A percentile compares a stretch with the other conserved stretches of the same genome.
Conservation (phyloP, 2,797 vertebrate species). For the Chromobotia macracanthus region DNA sequence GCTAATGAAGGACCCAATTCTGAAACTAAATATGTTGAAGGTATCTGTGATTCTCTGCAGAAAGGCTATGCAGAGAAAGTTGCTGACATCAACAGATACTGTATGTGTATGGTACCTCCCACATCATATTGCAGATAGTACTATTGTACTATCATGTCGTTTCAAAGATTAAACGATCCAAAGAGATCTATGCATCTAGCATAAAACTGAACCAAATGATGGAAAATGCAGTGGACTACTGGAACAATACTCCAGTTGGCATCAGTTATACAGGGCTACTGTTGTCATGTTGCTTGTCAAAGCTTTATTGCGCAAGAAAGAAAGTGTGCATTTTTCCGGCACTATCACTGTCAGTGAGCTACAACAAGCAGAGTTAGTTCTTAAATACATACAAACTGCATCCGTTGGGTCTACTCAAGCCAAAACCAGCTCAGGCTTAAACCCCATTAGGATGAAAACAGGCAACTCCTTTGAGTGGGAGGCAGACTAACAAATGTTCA, state of each 20-base stretch:
- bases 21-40: not conserved
- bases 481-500: slow-evolving; percentile 26
- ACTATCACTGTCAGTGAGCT: slow-evolving; percentile 8
- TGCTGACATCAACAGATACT: not conserved
- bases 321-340: not conserved
- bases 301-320: slow-evolving; percentile 24
- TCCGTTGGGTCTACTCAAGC: not conserved
- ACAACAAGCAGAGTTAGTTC: slow-evolving; percentile 16
- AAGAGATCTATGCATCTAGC: slow-evolving; percentile 12
- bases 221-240: slow-evolving; percentile 22
- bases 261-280: slow-evolving; percentile 13
- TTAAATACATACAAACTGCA: slow-evolving; percentile 6
- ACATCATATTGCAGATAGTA: not conserved
- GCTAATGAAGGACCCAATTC: not conserved
- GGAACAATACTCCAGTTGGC: slow-evolving; percentile 12
- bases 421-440: slow-evolving; percentile 17
- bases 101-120: not conserved
- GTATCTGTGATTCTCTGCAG: not conserved
- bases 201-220: not conserved
- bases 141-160: no score
- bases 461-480: slow-evolving; percentile 5
- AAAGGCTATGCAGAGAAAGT: slow-evolving; percentile 21
- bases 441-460: not conserved
- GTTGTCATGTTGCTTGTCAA: slow-evolving; percentile 20
- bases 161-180: not conserved